Conservation (phyloP, 2,113 vertebrate species). For the Dasypus novemcinctus region DNA sequence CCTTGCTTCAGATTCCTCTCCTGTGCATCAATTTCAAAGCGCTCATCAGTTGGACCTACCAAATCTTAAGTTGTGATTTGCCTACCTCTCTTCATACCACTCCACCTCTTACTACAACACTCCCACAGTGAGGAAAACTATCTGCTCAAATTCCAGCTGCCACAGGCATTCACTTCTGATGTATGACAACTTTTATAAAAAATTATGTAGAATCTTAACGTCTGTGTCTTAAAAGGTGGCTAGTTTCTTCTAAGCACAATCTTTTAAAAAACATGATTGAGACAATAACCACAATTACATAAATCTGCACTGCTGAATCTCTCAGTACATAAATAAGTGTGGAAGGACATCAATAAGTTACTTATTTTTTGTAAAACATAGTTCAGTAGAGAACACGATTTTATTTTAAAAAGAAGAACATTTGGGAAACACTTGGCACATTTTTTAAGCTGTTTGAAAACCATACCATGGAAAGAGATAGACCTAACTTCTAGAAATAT, state of each 20-base stretch:
- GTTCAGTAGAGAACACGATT: not conserved
- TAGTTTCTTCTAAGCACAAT: not conserved
- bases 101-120: too few species aligned
- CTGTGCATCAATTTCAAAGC: not conserved
- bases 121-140: not conserved
- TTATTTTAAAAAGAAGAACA: not conserved
- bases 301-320: not conserved
- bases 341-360: not conserved
- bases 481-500: not conserved
- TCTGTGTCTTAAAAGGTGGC: not conserved
- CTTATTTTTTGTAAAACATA: not conserved
- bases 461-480: not conserved
- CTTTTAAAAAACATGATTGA: not conserved
- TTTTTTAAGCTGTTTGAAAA: conserved; percentile 15
- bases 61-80: not conserved
- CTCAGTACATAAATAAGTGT: not conserved
- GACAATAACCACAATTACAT: not conserved
- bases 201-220: not conserved
- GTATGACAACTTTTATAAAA: not conserved
- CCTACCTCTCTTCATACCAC: not conserved
- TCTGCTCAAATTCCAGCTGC: not conserved
- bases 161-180: not conserved
- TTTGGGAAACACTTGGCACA: not conserved
- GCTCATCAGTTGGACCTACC: not conserved
- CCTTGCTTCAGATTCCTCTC: not conserved